These are phyloP conservation scores for Reticulitermes lucifugus DNA, from an alignment of 2,888 invertebrate genomes.

Conservation along the genomic window DNA sequence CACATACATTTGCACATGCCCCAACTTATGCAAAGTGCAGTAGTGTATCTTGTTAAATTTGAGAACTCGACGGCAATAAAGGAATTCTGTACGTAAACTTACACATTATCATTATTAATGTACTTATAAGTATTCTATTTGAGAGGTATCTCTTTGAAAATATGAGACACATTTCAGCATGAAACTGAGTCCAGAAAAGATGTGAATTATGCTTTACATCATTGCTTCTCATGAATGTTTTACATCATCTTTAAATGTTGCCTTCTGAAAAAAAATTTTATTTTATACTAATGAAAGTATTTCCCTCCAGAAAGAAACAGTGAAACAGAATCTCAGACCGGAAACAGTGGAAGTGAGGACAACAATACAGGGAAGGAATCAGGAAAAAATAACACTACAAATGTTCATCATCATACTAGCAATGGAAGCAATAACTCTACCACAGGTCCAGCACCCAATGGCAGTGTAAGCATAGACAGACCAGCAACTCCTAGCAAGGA, in stretches of 20 bases:
- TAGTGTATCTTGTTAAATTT: too few relatives aligned
- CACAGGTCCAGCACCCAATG: slow-evolving; percentile 62
- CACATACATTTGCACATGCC: too few relatives aligned
- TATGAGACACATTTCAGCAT: too few relatives aligned
- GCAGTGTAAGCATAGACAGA: slow-evolving; percentile 70
- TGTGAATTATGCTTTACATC: too few relatives aligned
- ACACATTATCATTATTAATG: too few relatives aligned
- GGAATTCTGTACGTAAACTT: too few relatives aligned
- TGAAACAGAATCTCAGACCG: slow-evolving; percentile 88
- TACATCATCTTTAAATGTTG: not conserved
- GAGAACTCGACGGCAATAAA: too few relatives aligned
- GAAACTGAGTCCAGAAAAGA: too few relatives aligned
- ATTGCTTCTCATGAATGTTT: too few relatives aligned
- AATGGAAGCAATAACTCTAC: slow-evolving; percentile 52
- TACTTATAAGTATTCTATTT: too few relatives aligned
- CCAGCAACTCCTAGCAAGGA: slow-evolving; percentile 54
- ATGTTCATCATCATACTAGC: slow-evolving; percentile 51
- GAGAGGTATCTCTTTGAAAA: too few relatives aligned
- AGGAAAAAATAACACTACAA: slow-evolving; percentile 49
- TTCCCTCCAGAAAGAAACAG: slow-evolving; percentile 82
- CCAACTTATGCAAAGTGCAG: too few relatives aligned
- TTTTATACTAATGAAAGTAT: slow-evolving; percentile 56
- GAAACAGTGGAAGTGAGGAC: slow-evolving; percentile 68
- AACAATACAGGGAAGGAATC: slow-evolving; percentile 58
- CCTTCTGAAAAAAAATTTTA: slow-evolving; percentile 44